Evolutionary conservation across 2,888 invertebrate genomes (phyloP).

Genomic region (Pammene fasciana): DNA sequence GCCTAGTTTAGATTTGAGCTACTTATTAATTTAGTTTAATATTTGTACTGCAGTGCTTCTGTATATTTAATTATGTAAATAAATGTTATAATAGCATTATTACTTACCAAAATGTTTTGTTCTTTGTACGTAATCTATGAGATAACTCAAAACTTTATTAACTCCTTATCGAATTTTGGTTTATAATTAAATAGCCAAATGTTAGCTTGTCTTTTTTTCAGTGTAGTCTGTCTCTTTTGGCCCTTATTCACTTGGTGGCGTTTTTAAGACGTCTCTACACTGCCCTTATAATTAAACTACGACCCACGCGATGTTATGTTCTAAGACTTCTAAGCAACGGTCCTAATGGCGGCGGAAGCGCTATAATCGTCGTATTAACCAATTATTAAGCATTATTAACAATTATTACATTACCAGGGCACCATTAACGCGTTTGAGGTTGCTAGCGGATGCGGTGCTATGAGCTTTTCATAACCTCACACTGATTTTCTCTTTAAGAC

Average conservation of each 20-base stretch:
- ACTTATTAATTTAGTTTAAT: no score
- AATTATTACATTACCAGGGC: slow-evolving; percentile 18
- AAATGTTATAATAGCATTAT: no score
- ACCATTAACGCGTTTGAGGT: neutral
- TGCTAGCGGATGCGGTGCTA: neutral
- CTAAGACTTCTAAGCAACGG: slow-evolving; percentile 9
- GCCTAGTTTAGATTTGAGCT: no score
- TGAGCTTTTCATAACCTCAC: neutral
- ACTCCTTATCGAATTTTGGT: no score
- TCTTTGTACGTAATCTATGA: no score
- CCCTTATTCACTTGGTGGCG: neutral
- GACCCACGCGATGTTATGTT: slow-evolving; percentile 6
- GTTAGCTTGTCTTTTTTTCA: no score
- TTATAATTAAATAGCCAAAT: no score
- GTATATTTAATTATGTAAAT: no score
- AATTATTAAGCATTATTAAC: slow-evolving; percentile 29
- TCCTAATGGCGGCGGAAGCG: slow-evolving; percentile 20
- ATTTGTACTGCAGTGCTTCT: no score
- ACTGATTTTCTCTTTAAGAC: neutral
- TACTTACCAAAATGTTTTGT: no score
- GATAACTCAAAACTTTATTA: no score
- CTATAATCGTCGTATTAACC: slow-evolving; percentile 24
- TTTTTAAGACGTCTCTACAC: neutral
- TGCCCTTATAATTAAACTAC: neutral
- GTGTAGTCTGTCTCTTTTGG: no score